A percentile compares a stretch with the other conserved stretches of the same genome.
Evolutionary conservation across 2,888 invertebrate genomes (phyloP).

Genomic region (Catonia carolina): DNA sequence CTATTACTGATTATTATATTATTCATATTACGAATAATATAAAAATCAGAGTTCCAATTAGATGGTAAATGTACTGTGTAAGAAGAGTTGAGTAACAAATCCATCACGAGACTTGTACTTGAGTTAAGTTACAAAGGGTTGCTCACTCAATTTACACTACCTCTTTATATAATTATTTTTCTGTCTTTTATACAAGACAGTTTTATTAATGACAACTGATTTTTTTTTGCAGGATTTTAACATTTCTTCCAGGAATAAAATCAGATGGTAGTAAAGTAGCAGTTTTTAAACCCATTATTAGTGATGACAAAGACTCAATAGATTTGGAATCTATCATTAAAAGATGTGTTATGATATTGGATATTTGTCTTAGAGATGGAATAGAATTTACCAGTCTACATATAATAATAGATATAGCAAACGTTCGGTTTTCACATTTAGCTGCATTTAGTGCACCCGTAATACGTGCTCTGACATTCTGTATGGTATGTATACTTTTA

Average conservation of each 20-base stretch:
- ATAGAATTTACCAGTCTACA: conserved; percentile 1
- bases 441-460: neutral
- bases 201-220: too few species aligned
- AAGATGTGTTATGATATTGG: conserved; percentile 1
- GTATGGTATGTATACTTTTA: conserved; percentile 1
- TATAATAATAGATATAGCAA: neutral
- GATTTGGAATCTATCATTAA: neutral
- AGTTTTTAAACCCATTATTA: neutral
- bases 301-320: neutral
- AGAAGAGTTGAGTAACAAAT: too few species aligned
- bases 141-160: too few species aligned
- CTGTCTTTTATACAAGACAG: too few species aligned
- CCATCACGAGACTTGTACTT: too few species aligned
- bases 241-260: conserved; percentile 2
- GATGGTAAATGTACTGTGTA: too few species aligned
- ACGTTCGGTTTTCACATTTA: neutral
- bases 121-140: too few species aligned
- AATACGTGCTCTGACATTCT: neutral
- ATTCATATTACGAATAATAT: too few species aligned
- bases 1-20: too few species aligned
- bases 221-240: conserved; percentile 1
- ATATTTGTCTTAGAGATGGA: conserved; percentile 1
- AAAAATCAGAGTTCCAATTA: too few species aligned
- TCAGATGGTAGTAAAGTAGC: conserved; percentile 2
- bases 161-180: too few species aligned